These are phyloP conservation scores for Pristionchus exspectatus DNA, from an alignment of 2,888 invertebrate genomes.

Conservation along the genomic window DNA sequence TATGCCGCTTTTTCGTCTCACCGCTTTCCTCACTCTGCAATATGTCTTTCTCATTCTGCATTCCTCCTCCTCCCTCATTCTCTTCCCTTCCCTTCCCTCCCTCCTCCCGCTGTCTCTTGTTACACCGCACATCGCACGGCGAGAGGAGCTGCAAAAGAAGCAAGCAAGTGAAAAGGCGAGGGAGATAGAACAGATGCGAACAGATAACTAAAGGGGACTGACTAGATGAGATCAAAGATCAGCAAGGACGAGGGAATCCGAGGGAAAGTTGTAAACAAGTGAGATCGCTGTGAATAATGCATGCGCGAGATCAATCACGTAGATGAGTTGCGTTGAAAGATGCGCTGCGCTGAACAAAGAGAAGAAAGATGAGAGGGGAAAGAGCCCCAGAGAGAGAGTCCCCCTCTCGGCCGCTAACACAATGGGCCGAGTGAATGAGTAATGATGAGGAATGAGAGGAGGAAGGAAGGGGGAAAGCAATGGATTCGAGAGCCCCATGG, in stretches of 20 bases:
- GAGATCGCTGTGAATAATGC: not conserved
- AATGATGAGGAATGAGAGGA: conserved; percentile 29
- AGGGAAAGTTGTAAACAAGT: conserved; percentile 13
- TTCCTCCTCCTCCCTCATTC: conserved; percentile 53
- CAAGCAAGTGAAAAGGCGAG: not conserved
- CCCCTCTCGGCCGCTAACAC: not conserved
- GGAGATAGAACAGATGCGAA: conserved; percentile 34
- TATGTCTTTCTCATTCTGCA: conserved; percentile 54
- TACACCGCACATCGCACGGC: conserved; percentile 7
- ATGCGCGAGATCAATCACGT: conserved; percentile 19
- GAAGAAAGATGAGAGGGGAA: conserved; percentile 22
- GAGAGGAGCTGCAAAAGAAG: conserved; percentile 6
- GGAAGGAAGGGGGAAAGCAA: conserved; percentile 12
- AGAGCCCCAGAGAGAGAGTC: not conserved
- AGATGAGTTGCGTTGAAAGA: conserved; percentile 12
- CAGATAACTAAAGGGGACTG: not conserved
- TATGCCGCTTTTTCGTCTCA: not conserved
- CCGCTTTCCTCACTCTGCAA: conserved; percentile 5
- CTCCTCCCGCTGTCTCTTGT: conserved; percentile 47
- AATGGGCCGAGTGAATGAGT: conserved; percentile 43
- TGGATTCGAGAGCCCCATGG: not conserved
- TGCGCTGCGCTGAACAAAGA: conserved; percentile 32
- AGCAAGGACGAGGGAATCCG: not conserved
- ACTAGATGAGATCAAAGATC: not conserved
- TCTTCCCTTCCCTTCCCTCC: conserved; percentile 20